These are phyloP conservation scores for Delphinapterus leucas DNA, from an alignment of 2,113 vertebrate genomes.

Conservation along the genomic window DNA sequence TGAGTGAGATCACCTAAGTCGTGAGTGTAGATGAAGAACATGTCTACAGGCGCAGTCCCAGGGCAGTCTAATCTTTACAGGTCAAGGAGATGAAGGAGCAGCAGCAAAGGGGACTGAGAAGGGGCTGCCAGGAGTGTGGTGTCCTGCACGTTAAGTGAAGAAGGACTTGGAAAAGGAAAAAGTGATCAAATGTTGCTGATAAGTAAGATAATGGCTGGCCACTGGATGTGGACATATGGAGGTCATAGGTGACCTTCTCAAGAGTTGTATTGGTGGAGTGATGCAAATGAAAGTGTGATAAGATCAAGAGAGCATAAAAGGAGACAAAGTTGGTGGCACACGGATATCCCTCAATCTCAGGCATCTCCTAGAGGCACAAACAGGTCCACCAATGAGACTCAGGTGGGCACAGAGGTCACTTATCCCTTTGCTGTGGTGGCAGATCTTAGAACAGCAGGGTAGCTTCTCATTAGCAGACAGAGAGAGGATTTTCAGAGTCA, in stretches of 20 bases:
- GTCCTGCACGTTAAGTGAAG: neutral
- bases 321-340: neutral
- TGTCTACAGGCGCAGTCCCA: neutral
- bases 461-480: neutral
- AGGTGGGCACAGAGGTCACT: neutral
- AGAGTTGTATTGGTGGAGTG: neutral
- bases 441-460: neutral
- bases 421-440: neutral
- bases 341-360: neutral
- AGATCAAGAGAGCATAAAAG: neutral
- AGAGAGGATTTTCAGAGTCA: neutral
- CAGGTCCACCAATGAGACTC: neutral
- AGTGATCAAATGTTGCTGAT: neutral
- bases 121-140: neutral
- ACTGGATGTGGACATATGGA: neutral
- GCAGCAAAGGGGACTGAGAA: neutral
- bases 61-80: neutral
- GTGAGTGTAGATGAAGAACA: neutral
- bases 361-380: neutral
- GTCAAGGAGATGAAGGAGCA: neutral
- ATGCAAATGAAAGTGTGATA: neutral
- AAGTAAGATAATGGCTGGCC: neutral
- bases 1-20: neutral
- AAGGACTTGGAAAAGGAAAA: neutral
- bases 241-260: neutral